phyloP scores from a whole-genome alignment of 2,888 invertebrate species.

The Orchesellides sinensis region DNA sequence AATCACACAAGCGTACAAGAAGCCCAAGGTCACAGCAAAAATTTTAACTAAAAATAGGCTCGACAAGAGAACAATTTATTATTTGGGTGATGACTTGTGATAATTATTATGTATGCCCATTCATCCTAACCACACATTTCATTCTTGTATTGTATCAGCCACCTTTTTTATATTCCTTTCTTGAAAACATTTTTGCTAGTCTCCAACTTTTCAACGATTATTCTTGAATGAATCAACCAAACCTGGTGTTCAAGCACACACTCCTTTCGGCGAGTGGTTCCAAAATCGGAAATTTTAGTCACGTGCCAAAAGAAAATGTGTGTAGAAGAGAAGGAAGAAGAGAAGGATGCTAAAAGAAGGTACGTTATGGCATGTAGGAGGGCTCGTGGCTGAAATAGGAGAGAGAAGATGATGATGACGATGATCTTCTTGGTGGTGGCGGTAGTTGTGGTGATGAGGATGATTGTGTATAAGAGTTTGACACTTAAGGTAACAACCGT shows the following conservation, averaged over 20 bases:
- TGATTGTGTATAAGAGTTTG: slow-evolving; percentile 12
- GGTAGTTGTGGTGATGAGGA: neutral
- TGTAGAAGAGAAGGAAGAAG: neutral
- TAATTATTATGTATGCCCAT: too few species aligned
- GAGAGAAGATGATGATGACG: slow-evolving; percentile 13
- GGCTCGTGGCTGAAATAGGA: neutral
- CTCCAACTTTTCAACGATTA: too few species aligned
- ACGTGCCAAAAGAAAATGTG: slow-evolving; percentile 53
- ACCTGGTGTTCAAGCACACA: neutral
- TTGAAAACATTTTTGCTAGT: neutral
- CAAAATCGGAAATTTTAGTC: slow-evolving; percentile 65
- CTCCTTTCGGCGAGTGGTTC: slow-evolving; percentile 49
- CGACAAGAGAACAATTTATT: too few species aligned
- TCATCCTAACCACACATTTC: too few species aligned
- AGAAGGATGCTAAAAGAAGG: neutral
- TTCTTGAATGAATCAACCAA: neutral
- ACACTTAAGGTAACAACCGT: slow-evolving; percentile 29
- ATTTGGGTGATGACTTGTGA: slow-evolving; percentile 3
- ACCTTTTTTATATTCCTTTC: neutral
- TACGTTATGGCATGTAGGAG: neutral
- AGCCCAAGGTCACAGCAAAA: too few species aligned
- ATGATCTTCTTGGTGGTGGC: neutral
- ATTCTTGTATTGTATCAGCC: neutral
- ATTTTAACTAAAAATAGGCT: too few species aligned
- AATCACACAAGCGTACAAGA: too few species aligned